Conservation (phyloP, 1,140 invertebrate species). For the Brachionus rotundiformis region DNA sequence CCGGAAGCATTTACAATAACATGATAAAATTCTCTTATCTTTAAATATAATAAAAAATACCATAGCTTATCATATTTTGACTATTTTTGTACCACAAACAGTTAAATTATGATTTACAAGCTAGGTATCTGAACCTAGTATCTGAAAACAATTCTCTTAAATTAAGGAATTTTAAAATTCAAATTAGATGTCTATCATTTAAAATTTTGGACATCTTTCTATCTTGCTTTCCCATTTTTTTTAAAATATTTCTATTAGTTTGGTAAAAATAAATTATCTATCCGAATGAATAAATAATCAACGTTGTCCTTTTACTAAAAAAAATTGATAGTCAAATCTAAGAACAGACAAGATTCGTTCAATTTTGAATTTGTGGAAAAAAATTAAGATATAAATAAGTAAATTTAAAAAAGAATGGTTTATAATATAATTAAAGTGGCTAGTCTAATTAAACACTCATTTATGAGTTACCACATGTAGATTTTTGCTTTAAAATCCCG, state of each 20-base stretch:
- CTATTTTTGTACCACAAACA: background rate
- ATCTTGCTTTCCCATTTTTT: background rate
- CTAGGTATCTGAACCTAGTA: background rate
- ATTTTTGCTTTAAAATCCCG: conserved; percentile 7
- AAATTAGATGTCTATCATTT: background rate
- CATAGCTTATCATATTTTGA: background rate
- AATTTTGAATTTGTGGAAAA: background rate
- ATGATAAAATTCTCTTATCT: background rate
- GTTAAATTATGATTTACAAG: background rate
- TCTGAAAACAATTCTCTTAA: no score
- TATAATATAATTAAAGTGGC: background rate
- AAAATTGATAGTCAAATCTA: no score
- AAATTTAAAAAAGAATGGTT: conserved; percentile 7
- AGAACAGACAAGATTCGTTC: background rate
- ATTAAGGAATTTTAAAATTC: background rate
- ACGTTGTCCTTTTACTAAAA: no score
- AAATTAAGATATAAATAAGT: background rate
- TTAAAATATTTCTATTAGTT: no score
- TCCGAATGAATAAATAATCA: no score
- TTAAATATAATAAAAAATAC: background rate
- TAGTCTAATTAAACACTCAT: conserved; percentile 16
- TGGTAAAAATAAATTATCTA: no score
- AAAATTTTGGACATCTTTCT: background rate
- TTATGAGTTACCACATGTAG: background rate
- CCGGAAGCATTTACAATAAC: background rate